Base-by-base conservation (phyloP, 2,888 invertebrate species). In the Drosophila neotestacea region DNA sequence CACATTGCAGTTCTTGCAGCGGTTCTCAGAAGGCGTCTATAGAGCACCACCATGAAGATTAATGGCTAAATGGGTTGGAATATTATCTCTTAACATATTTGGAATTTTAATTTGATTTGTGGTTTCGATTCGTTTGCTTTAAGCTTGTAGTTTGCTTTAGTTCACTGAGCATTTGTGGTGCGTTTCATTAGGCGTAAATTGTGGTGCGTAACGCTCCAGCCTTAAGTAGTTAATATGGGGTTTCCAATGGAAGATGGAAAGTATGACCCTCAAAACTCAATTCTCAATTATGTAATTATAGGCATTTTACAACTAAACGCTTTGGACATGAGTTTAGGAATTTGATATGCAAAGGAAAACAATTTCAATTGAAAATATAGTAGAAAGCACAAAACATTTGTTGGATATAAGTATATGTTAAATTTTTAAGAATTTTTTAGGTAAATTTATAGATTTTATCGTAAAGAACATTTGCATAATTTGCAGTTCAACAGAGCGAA, bases 71-170 rank as follows among this genome's bases (percentile, higher is more conserved):
- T 39, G 28, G 28, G 4, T 39, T 52, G 38, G 28, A n/a, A 9
- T 72, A 74, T 64, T 64, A 63, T 67, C 48, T 74, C 64, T 61
- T 64, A 55, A 61, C 65, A 83, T 62, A 38, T 86, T 78, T 71
- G 85, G 88, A 85, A 85, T 81, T 87, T 85, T 79, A 68, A 82
- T 85, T 87, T 85, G 85, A 82, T 85, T 81, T 87, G 81, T 79
- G 88, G 85, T 79, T 87, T 59, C 67, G 63, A 63, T 75, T 59
- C 48, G 47, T 70, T 74, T 48, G 47, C 47, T 59, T 41, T 48
- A 4, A 9, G 5, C 28, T 38, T 39, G 36, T 69, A 30, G 13
- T 47, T 47, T 47, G 47, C 70, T 50, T 59, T 48, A 70, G 68
- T 74, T 84, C 70, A 75, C 34, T 76, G 73, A 54, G 42, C 73